Evolutionary conservation across 2,888 invertebrate genomes (phyloP).

Genomic region (Drosophila nr. medialis): DNA sequence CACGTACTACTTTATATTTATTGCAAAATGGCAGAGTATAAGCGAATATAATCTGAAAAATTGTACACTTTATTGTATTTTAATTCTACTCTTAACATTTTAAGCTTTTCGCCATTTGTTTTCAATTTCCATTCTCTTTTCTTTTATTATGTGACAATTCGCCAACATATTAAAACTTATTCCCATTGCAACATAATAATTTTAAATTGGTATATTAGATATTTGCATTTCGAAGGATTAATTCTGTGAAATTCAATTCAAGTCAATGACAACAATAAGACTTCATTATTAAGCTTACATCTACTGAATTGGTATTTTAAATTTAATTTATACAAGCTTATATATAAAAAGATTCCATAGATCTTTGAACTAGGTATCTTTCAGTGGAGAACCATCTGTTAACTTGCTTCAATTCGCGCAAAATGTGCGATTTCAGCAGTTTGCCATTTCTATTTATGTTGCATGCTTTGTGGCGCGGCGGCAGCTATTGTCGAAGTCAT

Average conservation of each 20-base stretch:
- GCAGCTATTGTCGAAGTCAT: constrained; percentile 15
- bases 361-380: not conserved
- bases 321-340: not conserved
- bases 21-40: not conserved
- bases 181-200: not conserved
- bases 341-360: not conserved
- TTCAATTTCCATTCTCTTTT: constrained; percentile 28
- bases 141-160: constrained; percentile 35
- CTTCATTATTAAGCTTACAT: not conserved
- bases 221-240: not conserved
- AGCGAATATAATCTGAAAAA: not conserved
- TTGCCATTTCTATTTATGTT: constrained; percentile 37
- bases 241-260: not conserved
- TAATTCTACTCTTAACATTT: constrained; percentile 25
- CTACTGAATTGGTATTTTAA: not conserved
- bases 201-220: constrained; percentile 1
- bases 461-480: constrained; percentile 56
- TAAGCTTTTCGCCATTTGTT: constrained; percentile 43
- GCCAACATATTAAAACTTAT: constrained; percentile 20
- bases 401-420: constrained; percentile 16
- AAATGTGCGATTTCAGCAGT: constrained; percentile 42
- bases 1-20: not conserved
- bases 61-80: not conserved
- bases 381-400: not conserved
- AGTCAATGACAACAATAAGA: not conserved